Percentiles rank a stretch among this genome's conserved stretches.
Evolutionary conservation across 2,888 invertebrate species (phyloP).

Genomic region (Nymphalis c-album): DNA sequence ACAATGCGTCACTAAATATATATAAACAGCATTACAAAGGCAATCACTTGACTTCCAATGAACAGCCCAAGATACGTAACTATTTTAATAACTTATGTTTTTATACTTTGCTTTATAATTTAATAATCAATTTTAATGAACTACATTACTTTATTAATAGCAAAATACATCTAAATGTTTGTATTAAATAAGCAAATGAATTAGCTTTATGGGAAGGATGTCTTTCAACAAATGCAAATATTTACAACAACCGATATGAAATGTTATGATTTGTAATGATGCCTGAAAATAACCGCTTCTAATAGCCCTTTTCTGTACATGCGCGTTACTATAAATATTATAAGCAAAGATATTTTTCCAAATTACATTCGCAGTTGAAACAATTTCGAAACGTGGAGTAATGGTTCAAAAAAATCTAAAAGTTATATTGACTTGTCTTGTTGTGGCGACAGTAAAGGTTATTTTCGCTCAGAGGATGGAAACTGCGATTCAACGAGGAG

Average conservation of each 20-base stretch:
- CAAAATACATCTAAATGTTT: neutral
- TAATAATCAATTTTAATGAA: neutral
- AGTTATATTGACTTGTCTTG: no score
- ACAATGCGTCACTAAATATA: constrained; percentile 33
- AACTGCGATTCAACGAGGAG: no score
- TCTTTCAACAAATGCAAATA: constrained; percentile 19
- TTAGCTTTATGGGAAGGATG: constrained; percentile 20
- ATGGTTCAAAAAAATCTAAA: no score
- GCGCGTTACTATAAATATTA: neutral
- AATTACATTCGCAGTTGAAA: no score
- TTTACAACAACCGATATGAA: constrained; percentile 31
- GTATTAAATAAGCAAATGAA: constrained; percentile 11
- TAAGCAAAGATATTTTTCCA: no score
- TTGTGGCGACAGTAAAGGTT: no score
- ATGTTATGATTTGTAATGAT: constrained; percentile 31
- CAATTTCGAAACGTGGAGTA: no score
- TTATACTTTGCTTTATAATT: no score
- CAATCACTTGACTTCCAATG: neutral
- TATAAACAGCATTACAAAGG: constrained; percentile 22
- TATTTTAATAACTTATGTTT: no score
- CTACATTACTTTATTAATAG: neutral
- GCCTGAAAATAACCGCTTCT: constrained; percentile 18
- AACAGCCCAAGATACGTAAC: neutral
- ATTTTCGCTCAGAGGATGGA: no score
- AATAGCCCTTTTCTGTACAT: neutral